These are phyloP conservation scores for Silurus lanzhouensis DNA, from an alignment of 2,797 vertebrate genomes.

Conservation along the genomic window DNA sequence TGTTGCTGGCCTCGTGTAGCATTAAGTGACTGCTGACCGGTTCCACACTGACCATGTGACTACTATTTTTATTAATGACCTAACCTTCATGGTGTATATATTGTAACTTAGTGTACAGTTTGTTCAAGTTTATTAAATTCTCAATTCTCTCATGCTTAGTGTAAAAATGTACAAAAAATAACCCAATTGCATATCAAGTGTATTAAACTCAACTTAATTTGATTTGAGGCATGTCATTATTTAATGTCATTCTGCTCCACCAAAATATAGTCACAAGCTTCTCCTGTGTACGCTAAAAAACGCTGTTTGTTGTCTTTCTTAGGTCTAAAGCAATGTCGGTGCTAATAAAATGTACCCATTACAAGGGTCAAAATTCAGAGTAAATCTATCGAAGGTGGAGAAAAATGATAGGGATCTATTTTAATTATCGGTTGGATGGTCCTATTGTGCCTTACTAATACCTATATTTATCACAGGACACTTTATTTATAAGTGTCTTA, in stretches of 20 bases:
- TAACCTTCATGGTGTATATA: neutral
- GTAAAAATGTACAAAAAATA: neutral
- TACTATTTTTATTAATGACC: neutral
- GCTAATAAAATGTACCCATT: neutral
- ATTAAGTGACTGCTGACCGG: conserved; percentile 15
- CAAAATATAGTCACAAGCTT: neutral
- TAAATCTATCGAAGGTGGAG: too few relatives aligned
- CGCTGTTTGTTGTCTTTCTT: neutral
- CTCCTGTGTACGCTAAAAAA: neutral
- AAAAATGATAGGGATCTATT: neutral
- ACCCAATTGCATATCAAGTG: neutral
- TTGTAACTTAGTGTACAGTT: neutral
- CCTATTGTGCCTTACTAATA: too few relatives aligned
- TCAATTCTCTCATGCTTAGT: neutral
- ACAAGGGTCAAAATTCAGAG: neutral
- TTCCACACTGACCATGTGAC: neutral
- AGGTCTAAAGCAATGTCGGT: neutral
- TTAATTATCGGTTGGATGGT: neutral
- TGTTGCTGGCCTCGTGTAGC: neutral
- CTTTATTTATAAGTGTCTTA: conserved; percentile 40
- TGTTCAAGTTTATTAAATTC: neutral
- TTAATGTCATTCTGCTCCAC: neutral
- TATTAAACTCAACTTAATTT: neutral
- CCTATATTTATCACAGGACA: too few relatives aligned
- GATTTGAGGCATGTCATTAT: neutral